Evolutionary conservation across 2,888 invertebrate genomes (phyloP), one percentile per base, ranked within the genome.

Genomic region (Aporophyla nigra): DNA sequence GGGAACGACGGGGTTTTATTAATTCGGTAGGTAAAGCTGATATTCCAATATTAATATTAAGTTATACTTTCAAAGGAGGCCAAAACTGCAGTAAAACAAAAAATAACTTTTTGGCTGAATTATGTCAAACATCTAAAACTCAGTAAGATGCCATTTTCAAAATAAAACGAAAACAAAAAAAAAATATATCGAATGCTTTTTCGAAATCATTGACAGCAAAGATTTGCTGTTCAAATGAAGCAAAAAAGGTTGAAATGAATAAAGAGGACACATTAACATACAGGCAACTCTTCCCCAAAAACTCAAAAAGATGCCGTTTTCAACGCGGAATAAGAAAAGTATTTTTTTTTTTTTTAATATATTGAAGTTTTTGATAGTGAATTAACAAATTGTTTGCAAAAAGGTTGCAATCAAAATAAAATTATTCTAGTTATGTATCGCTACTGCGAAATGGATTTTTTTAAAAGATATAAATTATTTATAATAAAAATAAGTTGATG

Each of bases 171-270:
- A 54, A 33, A 33, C 33, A 3, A 33, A 54, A 70, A 71, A 54
- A 62, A 0, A 33, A 71, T 21, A 49, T 40, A 63, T 12, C 2
- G 21, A 40, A 56, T 51, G 68, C 24, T 4, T 1, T 27, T 58
- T n/a, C 1, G 5, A 14, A 14, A 2, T 46, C 46, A 71, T 61
- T 46, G 0, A 3, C 27, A 14, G n/a, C 5, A 62, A 54, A 33
- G 4, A 12, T n/a, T 65, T 71, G 2, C 10, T 53, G 24, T 21
- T 56, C 14, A 9, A 56, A 69, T 3, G 0, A 70, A 56, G 10
- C n/a, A 58, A 72, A 72, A 56, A 49, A 58, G 56, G 19, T 71
- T 71, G 6, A 0, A 14, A 49, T 69, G 6, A 12, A 49, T 5
- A 10, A 70, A 10, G 6, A 71, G 16, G 49, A 10, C 21, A 27